Evolutionary conservation across 2,113 vertebrate genomes (phyloP).

Genomic region (Rallus limicola): DNA sequence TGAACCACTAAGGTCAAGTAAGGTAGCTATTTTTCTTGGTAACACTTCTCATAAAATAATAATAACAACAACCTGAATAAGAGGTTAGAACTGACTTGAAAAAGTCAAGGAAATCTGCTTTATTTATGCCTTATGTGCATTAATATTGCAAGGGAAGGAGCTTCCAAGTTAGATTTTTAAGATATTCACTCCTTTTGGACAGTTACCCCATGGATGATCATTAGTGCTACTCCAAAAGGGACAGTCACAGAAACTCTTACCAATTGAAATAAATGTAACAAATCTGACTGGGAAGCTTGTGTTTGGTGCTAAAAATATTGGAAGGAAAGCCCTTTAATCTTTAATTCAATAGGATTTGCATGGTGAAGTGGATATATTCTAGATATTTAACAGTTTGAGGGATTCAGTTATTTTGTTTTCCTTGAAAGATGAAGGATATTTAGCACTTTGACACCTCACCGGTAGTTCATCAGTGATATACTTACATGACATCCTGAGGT

Average conservation of each 20-base stretch:
- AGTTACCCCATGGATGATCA: background rate
- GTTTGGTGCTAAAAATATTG: background rate
- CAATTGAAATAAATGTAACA: background rate
- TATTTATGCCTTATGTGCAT: background rate
- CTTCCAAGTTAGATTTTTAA: background rate
- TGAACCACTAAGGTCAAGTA: background rate
- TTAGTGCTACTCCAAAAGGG: background rate
- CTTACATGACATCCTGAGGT: no score
- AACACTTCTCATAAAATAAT: background rate
- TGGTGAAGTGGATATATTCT: background rate
- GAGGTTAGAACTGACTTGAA: background rate
- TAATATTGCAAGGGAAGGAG: background rate
- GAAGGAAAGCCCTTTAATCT: background rate
- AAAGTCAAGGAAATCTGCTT: background rate
- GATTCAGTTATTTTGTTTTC: background rate
- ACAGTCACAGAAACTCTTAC: background rate
- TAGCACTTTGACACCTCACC: background rate
- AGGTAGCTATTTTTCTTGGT: background rate
- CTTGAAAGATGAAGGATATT: background rate
- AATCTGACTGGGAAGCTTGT: background rate
- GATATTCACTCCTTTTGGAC: background rate
- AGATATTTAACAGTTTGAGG: background rate
- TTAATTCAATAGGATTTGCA: background rate
- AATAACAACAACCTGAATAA: background rate
- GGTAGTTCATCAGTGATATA: background rate